Evolutionary conservation across 2,888 invertebrate species (phyloP).

Genomic region (Stenolophus ochropezus): DNA sequence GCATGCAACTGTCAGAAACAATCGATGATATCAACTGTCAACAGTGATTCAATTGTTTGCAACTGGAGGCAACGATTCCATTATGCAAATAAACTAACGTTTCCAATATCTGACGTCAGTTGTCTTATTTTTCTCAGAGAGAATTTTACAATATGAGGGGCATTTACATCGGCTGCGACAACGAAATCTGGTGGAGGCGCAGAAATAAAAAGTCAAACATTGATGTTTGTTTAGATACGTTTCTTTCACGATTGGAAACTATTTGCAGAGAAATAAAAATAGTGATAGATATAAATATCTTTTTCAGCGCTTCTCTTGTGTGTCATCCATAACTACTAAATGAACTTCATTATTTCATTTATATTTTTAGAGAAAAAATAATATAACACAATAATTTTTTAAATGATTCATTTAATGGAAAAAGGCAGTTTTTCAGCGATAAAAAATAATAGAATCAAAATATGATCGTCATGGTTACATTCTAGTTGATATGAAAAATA

Average conservation of each 20-base stretch:
- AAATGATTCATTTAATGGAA: no score
- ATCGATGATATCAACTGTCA: constrained; percentile 24
- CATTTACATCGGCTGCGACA: not conserved
- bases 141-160: not conserved
- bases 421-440: no score
- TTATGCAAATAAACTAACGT: constrained; percentile 11
- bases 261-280: not conserved
- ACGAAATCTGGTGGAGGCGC: no score
- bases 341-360: no score
- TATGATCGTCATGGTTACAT: no score
- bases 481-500: no score
- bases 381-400: no score
- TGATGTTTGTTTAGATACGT: not conserved
- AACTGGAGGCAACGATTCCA: not conserved
- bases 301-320: no score
- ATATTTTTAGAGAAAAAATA: no score
- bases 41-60: constrained; percentile 32
- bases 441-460: no score
- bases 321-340: no score
- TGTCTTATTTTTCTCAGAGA: not conserved
- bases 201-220: no score
- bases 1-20: constrained; percentile 20
- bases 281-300: not conserved
- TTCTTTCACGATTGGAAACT: not conserved
- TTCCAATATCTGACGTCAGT: constrained; percentile 9